phyloP scores from a whole-genome alignment of 37 sponge, comb jelly and placozoan genomes.

The Beroe ovata region DNA sequence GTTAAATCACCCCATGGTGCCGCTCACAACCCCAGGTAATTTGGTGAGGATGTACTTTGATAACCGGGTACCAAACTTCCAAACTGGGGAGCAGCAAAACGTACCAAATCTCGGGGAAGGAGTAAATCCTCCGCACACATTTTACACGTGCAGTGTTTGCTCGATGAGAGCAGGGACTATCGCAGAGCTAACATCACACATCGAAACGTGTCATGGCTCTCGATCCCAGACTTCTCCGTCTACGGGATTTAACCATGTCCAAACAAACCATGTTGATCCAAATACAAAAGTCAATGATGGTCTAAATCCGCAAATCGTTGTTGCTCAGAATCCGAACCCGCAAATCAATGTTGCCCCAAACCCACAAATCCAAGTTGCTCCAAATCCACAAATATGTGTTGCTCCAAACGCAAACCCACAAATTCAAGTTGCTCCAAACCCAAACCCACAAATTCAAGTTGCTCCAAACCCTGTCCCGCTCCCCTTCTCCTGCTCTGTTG shows the following conservation, averaged over 20 bases:
- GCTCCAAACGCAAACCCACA: not conserved
- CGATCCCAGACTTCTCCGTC: too few relatives aligned
- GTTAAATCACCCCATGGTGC: not conserved
- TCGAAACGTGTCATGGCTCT: not conserved
- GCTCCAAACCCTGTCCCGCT: not conserved
- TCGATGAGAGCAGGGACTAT: not conserved
- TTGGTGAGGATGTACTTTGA: not conserved
- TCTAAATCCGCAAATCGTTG: too few relatives aligned
- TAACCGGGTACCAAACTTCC: not conserved
- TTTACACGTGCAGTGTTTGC: not conserved
- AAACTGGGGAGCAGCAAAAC: conserved; percentile 13
- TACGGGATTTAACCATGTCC: too few relatives aligned
- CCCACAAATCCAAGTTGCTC: too few relatives aligned
- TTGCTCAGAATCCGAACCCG: not conserved
- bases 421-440: not conserved
- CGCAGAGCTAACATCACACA: not conserved
- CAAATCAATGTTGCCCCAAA: not conserved
- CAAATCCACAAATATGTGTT: not conserved
- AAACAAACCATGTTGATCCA: too few relatives aligned
- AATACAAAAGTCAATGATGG: too few relatives aligned
- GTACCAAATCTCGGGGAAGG: not conserved
- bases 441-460: not conserved
- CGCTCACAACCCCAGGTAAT: not conserved
- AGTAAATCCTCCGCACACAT: not conserved
- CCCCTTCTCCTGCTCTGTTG: not conserved